Conservation (phyloP, 37 sponge, comb jelly and placozoan genomes). For the Bolinopsis microptera region DNA sequence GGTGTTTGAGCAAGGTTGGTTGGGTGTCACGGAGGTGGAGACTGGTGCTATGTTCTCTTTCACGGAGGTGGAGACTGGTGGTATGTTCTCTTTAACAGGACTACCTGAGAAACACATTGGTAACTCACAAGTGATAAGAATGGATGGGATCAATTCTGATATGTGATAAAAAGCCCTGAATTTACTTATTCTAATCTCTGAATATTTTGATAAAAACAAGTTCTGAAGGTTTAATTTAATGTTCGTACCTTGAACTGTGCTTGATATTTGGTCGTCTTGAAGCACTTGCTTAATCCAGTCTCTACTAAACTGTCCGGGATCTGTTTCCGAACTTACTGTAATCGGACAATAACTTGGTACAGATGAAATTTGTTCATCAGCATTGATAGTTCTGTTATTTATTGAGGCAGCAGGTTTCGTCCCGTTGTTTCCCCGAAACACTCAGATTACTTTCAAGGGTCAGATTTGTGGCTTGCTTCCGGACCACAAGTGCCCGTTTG, state of each 20-base stretch:
- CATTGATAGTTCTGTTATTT: not conserved
- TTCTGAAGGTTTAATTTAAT: too few relatives aligned
- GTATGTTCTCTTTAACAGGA: not conserved
- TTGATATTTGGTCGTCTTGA: constrained; percentile 29
- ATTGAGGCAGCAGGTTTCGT: not conserved
- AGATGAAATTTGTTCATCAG: not conserved
- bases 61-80: not conserved
- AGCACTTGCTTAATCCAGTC: constrained; percentile 9
- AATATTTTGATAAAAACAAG: too few relatives aligned
- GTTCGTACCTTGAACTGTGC: constrained; percentile 28
- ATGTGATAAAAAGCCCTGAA: too few relatives aligned
- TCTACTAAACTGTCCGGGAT: not conserved
- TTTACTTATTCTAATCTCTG: too few relatives aligned
- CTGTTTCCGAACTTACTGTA: not conserved
- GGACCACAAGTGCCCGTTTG: constrained; percentile 9
- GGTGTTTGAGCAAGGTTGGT: too few relatives aligned
- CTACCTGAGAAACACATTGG: too few relatives aligned
- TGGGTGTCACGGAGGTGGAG: too few relatives aligned
- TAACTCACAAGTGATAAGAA: too few relatives aligned
- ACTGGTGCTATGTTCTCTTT: not conserved
- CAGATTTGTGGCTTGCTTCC: not conserved
- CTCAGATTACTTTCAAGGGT: not conserved
- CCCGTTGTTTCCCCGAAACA: not conserved
- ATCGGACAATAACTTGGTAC: too few relatives aligned
- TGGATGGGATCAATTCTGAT: too few relatives aligned